phyloP scores from a whole-genome alignment of 2,888 invertebrate species.

The Ennomos quercinarius region DNA sequence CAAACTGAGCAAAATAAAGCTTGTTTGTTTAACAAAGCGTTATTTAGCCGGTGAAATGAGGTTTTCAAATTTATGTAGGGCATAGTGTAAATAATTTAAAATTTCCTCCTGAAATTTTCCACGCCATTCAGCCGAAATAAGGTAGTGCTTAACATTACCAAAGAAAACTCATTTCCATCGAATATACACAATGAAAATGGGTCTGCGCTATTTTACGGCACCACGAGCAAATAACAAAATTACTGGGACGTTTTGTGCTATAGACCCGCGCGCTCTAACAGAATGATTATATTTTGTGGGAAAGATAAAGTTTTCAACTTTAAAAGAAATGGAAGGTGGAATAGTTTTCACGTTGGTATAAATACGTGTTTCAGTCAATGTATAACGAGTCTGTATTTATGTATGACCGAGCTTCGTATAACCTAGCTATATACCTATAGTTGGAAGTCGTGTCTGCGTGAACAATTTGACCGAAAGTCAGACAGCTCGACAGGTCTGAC shows the following conservation, averaged over 20 bases:
- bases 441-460: slow-evolving; percentile 35
- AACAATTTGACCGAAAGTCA: slow-evolving; percentile 41
- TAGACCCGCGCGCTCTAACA: slow-evolving; percentile 10
- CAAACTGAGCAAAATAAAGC: slow-evolving; percentile 45
- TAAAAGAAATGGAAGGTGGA: background rate
- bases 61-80: slow-evolving; percentile 37
- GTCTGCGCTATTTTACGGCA: slow-evolving; percentile 4
- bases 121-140: slow-evolving; percentile 26
- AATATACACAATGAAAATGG: slow-evolving; percentile 32
- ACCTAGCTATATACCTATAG: slow-evolving; percentile 28
- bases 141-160: slow-evolving; percentile 22
- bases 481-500: slow-evolving; percentile 41
- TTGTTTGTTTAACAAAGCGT: slow-evolving; percentile 48
- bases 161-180: slow-evolving; percentile 17
- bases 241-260: slow-evolving; percentile 15
- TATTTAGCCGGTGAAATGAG: slow-evolving; percentile 40
- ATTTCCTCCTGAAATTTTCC: slow-evolving; percentile 35
- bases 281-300: background rate
- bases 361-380: slow-evolving; percentile 25
- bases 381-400: slow-evolving; percentile 8
- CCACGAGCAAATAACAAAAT: slow-evolving; percentile 15
- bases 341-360: slow-evolving; percentile 20
- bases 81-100: slow-evolving; percentile 43
- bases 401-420: slow-evolving; percentile 10
- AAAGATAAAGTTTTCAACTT: slow-evolving; percentile 2